Evolutionary conservation across 2,888 invertebrate genomes (phyloP), one percentile per base, ranked within the genome.

Genomic region (Diadegma fenestrale): DNA sequence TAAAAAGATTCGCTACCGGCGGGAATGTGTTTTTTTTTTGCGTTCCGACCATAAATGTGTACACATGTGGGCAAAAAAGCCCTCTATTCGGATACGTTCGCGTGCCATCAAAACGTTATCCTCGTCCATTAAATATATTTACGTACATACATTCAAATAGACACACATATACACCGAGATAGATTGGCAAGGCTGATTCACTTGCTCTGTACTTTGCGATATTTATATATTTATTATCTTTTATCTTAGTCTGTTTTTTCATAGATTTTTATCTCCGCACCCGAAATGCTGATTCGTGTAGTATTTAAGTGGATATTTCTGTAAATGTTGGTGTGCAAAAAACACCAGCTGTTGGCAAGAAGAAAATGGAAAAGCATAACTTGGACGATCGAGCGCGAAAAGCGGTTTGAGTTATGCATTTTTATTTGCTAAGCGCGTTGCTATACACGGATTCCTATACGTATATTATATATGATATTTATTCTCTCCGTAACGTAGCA

Each of bases 1-100:
- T 89, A 89, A 90, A 90, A 88, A 88, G 86, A 83, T 87, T 87
- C 87, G 79, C 37, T 78, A 73, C 66, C 54, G 78, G 19, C 63
- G 78, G 69, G 79, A 71, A 64, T 22, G 33, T 72, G 71, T 72
- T 72, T 54, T 64, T 64, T 64, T 69, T 78, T 58, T 58, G 26
- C 58, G 58, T 58, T 84, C 79, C 69, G 75, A 82, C 43, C 76
- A 80, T 86, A 87, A 86, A 84, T 72, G 61, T 86, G 73, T 45
- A 69, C 48, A 69, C 69, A 61, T 58, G 79, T 45, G 61, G 45
- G 78, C 45, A 51, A 68, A 66, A 76, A 41, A 43, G n/a, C 30
- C 45, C 45, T 45, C 72, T 77, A 45, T 26, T 45, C 76, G 77
- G 72, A 80, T 84, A 84, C 77, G 77, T 72, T 75, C 78, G 71